These are phyloP conservation scores for Pogonomyrmex californicus DNA, from an alignment of 1,140 invertebrate genomes.

Conservation along the genomic window DNA sequence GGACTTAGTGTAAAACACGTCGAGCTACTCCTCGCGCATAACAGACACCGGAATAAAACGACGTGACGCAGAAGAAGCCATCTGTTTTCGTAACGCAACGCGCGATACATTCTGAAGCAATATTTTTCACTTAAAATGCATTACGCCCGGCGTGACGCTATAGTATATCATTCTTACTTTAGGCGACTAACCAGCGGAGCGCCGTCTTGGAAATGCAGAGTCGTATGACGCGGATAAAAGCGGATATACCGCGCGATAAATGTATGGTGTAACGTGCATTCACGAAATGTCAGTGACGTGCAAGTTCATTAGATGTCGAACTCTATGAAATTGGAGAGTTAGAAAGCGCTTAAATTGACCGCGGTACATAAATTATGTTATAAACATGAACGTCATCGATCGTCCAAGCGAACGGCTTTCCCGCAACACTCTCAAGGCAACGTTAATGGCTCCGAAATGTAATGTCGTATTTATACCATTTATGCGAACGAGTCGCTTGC, in stretches of 20 bases:
- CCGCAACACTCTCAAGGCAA: background rate
- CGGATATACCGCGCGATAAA: background rate
- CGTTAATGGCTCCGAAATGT: conserved; percentile 20
- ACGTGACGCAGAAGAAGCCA: conserved; percentile 56
- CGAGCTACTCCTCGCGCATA: conserved; percentile 46
- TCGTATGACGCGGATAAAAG: conserved; percentile 15
- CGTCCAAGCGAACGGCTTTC: background rate
- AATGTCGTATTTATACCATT: conserved; percentile 2
- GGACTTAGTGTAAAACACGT: conserved; percentile 57
- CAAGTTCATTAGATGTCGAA: background rate
- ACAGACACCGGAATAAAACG: conserved; percentile 55
- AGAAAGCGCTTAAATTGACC: background rate
- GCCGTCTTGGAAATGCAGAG: conserved; percentile 51
- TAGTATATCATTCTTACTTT: conserved; percentile 66
- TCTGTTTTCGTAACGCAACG: conserved; percentile 63
- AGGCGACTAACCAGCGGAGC: conserved; percentile 25
- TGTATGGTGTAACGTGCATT: background rate
- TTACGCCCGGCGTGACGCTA: conserved; percentile 55
- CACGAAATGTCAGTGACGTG: background rate
- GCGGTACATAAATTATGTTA: background rate
- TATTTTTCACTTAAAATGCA: conserved; percentile 65
- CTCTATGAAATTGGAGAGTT: background rate
- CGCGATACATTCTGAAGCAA: conserved; percentile 61
- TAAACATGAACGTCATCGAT: background rate
- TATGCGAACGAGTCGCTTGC: background rate